Evolutionary conservation across 2,797 vertebrate genomes (phyloP).

Genomic region (Leptatherina wallacei): DNA sequence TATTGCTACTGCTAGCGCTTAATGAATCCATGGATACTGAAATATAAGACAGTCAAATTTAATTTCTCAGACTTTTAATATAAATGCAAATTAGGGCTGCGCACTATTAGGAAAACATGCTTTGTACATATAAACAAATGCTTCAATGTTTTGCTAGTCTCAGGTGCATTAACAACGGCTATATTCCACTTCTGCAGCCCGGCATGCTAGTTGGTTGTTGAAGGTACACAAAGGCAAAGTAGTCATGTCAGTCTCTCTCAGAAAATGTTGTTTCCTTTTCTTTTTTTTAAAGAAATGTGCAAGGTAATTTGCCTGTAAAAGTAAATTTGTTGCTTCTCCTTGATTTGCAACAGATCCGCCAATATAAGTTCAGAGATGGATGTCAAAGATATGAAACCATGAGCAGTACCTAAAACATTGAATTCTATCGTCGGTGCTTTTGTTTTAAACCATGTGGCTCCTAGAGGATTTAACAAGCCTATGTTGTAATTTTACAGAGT

Average conservation of each 20-base stretch:
- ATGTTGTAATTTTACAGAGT: neutral
- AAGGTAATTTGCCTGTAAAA: too few species aligned
- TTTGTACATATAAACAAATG: neutral
- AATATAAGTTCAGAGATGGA: neutral
- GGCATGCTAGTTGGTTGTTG: too few species aligned
- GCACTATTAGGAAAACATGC: neutral
- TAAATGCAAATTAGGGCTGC: neutral
- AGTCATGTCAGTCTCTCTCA: too few species aligned
- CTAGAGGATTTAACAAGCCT: slow-evolving; percentile 10
- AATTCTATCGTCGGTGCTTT: neutral
- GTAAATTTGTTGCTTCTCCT: too few species aligned
- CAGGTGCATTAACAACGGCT: too few species aligned
- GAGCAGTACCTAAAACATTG: neutral
- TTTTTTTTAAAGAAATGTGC: too few species aligned
- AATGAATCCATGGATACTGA: neutral
- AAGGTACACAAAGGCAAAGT: too few species aligned
- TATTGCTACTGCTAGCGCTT: neutral
- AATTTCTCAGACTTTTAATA: neutral
- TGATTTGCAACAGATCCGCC: too few species aligned
- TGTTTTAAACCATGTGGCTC: slow-evolving; percentile 14
- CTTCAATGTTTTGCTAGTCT: too few species aligned
- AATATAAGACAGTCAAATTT: neutral
- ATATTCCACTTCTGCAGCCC: too few species aligned
- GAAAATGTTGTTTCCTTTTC: too few species aligned
- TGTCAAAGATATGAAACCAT: neutral